These are phyloP conservation scores for Himalopsyche anomala DNA, from an alignment of 2,888 invertebrate species.

Conservation along the genomic window DNA sequence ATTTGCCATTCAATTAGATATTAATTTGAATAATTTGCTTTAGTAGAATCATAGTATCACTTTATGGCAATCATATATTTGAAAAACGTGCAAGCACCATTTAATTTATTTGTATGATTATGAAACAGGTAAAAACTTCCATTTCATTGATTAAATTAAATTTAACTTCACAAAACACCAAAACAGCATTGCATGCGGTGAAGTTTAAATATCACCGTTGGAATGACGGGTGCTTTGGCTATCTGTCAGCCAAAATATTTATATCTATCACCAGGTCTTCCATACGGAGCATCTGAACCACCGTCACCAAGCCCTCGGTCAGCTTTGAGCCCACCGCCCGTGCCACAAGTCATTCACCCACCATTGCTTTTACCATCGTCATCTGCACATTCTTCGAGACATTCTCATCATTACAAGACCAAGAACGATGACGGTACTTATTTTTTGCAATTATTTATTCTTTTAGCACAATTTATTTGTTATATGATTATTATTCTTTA, in stretches of 20 bases:
- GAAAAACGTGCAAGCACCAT: too few species aligned
- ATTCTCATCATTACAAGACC: constrained; percentile 79
- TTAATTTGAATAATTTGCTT: too few species aligned
- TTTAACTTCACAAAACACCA: neutral
- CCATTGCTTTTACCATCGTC: constrained; percentile 72
- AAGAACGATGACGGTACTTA: constrained; percentile 82
- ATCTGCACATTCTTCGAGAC: constrained; percentile 68
- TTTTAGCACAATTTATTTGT: neutral
- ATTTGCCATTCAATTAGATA: too few species aligned
- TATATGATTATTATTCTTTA: too few species aligned
- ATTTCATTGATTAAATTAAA: neutral
- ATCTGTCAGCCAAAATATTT: neutral
- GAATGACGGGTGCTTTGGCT: neutral
- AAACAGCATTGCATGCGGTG: neutral
- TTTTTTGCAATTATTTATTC: constrained; percentile 9
- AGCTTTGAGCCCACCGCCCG: constrained; percentile 73
- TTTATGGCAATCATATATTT: too few species aligned
- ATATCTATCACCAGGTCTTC: constrained; percentile 70
- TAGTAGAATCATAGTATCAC: too few species aligned
- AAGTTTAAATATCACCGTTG: neutral
- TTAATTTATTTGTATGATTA: too few species aligned
- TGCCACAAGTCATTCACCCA: constrained; percentile 69
- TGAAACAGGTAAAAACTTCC: neutral
- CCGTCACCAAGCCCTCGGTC: constrained; percentile 76
- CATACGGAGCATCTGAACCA: constrained; percentile 75